A percentile compares a stretch with the other conserved stretches of the same genome.
Evolutionary conservation across 1,140 invertebrate species (phyloP).

Genomic region (Probaryconus sp.): DNA sequence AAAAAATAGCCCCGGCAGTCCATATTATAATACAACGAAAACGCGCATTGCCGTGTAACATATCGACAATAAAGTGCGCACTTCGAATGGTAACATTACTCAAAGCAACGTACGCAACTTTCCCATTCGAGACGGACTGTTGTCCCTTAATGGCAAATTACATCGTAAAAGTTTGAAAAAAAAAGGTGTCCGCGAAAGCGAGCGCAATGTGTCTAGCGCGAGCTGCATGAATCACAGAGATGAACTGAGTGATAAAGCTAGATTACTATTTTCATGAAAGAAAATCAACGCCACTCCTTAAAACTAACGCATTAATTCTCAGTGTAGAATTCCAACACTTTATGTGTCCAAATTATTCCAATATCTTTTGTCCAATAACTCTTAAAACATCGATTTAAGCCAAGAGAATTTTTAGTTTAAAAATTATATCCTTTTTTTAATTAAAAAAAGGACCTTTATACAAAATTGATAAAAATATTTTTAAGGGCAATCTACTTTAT

Average conservation of each 20-base stretch:
- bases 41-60: slow-evolving; percentile 35
- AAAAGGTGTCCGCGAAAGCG: slow-evolving; percentile 50
- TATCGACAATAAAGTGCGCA: slow-evolving; percentile 50
- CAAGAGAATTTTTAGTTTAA: too few species aligned
- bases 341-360: too few species aligned
- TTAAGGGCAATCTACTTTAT: too few species aligned
- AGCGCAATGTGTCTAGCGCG: slow-evolving; percentile 25
- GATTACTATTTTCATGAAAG: slow-evolving; percentile 18
- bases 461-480: too few species aligned
- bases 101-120: slow-evolving; percentile 41
- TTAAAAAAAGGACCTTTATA: too few species aligned
- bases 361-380: too few species aligned
- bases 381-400: too few species aligned
- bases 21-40: slow-evolving; percentile 53
- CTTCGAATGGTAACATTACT: slow-evolving; percentile 54
- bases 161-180: slow-evolving; percentile 52
- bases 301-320: slow-evolving; percentile 7
- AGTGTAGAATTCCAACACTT: slow-evolving; percentile 32
- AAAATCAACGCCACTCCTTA: slow-evolving; percentile 30
- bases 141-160: slow-evolving; percentile 56
- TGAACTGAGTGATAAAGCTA: slow-evolving; percentile 42
- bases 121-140: slow-evolving; percentile 44
- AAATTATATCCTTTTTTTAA: too few species aligned
- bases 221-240: slow-evolving; percentile 38
- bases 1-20: slow-evolving; percentile 27